A percentile compares a stretch with the other conserved stretches of the same genome.
Conservation (phyloP, 1,140 invertebrate species). For the Brachionus sp. region DNA sequence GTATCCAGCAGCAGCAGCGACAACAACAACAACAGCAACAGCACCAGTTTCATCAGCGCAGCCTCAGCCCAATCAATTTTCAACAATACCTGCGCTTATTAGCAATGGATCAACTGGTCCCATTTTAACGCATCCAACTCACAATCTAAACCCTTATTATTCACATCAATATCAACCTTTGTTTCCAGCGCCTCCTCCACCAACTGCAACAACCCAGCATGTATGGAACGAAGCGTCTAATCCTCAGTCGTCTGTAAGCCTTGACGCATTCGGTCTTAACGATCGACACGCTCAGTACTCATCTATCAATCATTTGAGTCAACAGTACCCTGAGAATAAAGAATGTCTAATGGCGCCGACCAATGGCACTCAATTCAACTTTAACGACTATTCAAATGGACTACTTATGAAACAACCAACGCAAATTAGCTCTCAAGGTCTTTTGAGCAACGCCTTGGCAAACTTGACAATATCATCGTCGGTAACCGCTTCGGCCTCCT, state of each 20-base stretch:
- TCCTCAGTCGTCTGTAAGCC: neutral
- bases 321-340: neutral
- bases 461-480: slow-evolving; percentile 31
- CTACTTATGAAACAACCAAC: neutral
- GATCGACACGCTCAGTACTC: neutral
- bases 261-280: neutral
- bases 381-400: neutral
- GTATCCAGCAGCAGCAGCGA: neutral
- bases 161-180: neutral
- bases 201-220: neutral
- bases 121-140: neutral
- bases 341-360: neutral
- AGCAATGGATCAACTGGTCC: neutral
- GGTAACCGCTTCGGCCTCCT: neutral
- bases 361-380: neutral
- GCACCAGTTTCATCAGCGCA: neutral
- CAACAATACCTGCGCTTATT: too few relatives aligned
- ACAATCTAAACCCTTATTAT: neutral
- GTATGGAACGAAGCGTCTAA: neutral
- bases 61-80: neutral
- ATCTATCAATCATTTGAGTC: neutral
- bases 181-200: neutral
- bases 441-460: slow-evolving; percentile 32
- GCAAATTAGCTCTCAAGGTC: neutral
- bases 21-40: neutral